phyloP scores from a whole-genome alignment of 92 coral and sea anemone genomes.

The Phenganax stokvisi region DNA sequence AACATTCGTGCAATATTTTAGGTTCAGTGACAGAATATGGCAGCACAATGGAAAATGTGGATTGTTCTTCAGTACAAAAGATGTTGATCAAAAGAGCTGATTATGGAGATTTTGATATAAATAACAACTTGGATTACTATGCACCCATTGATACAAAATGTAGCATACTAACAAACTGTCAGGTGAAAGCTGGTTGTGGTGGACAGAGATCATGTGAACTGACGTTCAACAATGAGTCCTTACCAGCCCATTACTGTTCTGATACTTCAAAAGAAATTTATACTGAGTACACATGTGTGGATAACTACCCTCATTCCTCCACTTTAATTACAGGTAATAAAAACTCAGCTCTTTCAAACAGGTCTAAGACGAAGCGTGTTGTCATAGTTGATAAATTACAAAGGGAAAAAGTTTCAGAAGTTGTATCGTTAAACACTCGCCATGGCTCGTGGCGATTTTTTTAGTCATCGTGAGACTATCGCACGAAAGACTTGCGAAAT shows the following conservation, averaged over 20 bases:
- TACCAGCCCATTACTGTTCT: not conserved
- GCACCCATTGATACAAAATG: not conserved
- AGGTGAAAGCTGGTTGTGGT: not conserved
- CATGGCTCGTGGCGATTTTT: too few species aligned
- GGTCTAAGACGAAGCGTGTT: too few species aligned
- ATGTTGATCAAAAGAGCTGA: not conserved
- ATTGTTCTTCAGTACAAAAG: not conserved
- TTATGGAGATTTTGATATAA: not conserved
- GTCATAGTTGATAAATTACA: too few species aligned
- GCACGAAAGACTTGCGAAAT: too few species aligned
- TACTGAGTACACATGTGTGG: not conserved
- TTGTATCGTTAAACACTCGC: too few species aligned
- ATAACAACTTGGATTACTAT: not conserved
- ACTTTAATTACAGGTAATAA: too few species aligned
- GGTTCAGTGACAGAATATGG: not conserved
- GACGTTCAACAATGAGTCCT: not conserved
- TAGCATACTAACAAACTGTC: not conserved
- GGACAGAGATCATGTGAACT: slow-evolving; percentile 4
- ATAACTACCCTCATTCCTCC: not conserved
- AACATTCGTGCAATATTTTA: not conserved
- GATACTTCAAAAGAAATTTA: slow-evolving; percentile 8
- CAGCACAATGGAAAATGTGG: not conserved
- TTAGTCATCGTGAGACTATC: too few species aligned
- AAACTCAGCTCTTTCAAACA: too few species aligned
- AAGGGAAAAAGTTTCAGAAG: too few species aligned